Evolutionary conservation across 2,113 vertebrate genomes (phyloP).

Genomic region (Rhinolophus ferrumequinum): DNA sequence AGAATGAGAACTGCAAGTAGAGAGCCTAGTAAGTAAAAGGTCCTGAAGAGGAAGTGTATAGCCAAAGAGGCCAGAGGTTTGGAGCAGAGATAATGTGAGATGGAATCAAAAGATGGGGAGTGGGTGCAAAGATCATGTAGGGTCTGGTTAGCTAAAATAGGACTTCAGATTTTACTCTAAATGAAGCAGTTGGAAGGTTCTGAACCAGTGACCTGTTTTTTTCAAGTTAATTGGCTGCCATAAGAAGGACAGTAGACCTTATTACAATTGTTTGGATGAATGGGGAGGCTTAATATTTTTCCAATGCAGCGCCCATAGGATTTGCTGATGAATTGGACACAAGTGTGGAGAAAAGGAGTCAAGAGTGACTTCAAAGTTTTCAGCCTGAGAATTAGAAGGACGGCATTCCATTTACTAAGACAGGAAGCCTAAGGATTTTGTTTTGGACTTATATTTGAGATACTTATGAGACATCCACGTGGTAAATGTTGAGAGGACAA

Average conservation of each 20-base stretch:
- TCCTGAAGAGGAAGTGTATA: not conserved
- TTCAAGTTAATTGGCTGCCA: not conserved
- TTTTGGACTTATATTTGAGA: slow-evolving; percentile 10
- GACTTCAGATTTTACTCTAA: slow-evolving; percentile 34
- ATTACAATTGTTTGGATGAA: not conserved
- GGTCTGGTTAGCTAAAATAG: not conserved
- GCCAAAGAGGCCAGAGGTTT: not conserved
- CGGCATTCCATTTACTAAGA: not conserved
- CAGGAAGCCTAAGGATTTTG: slow-evolving; percentile 16
- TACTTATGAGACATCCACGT: not conserved
- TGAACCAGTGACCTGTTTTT: not conserved
- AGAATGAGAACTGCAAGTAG: not conserved
- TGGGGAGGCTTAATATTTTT: not conserved
- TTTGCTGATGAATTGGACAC: not conserved
- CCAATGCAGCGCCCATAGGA: not conserved
- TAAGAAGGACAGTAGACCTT: not conserved
- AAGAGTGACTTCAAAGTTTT: not conserved
- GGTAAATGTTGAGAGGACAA: not conserved
- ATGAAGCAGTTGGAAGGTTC: not conserved
- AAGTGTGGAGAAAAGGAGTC: not conserved
- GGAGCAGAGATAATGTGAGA: not conserved
- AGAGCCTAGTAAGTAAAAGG: not conserved
- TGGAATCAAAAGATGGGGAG: not conserved
- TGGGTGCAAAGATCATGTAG: not conserved
- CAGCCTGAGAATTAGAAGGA: not conserved